Evolutionary conservation across 1,140 invertebrate genomes (phyloP), one percentile per base, ranked within the genome.

Genomic region (Littorina saxatilis): DNA sequence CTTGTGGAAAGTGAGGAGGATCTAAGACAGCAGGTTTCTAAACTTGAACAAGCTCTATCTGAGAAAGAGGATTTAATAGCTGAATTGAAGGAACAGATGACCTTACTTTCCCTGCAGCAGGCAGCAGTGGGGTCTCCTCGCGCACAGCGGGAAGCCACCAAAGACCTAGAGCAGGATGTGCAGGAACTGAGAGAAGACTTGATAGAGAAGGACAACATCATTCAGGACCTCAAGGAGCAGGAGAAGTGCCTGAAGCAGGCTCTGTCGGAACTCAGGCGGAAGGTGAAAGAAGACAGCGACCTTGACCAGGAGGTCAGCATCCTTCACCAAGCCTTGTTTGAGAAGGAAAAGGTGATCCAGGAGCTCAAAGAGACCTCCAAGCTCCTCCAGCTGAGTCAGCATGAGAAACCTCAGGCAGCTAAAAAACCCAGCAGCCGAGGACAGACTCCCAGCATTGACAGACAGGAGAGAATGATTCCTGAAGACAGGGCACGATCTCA

Each of bases 71-170:
- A 85, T 27, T 23, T 35, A 70, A n/a, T 52, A 84, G 76, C 77
- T 80, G 78, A 63, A 74, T 47, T 84, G 86, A 79, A 66, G 82
- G 61, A 84, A 82, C 70, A 52, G 43, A n/a, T 73, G 70, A 52
- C 43, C 11, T 23, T 50, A n/a, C 40, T 73, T 4, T 50, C 43
- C 4, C n/a, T 50, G 20, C 70, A 73, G 70, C 70, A 73, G 70
- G 70, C 39, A 32, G 70, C 39, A n/a, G 2, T 27, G 13, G 39
- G 39, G 20, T 29, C 70, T 0, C 43, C 43, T 13, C n/a, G 20
- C 5, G 70, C 39, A 11, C 27, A 37, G 43, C 39, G 70, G n/a
- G 76, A 84, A 70, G 23, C 52, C 2, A 35, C 52, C 39, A 43
- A 66, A 17, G 58, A 61, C 23, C 27, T 63, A 23, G 58, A 40